phyloP scores from a whole-genome alignment of 37 sponge, comb jelly and placozoan genomes.

The Aplysina aerophoba region DNA sequence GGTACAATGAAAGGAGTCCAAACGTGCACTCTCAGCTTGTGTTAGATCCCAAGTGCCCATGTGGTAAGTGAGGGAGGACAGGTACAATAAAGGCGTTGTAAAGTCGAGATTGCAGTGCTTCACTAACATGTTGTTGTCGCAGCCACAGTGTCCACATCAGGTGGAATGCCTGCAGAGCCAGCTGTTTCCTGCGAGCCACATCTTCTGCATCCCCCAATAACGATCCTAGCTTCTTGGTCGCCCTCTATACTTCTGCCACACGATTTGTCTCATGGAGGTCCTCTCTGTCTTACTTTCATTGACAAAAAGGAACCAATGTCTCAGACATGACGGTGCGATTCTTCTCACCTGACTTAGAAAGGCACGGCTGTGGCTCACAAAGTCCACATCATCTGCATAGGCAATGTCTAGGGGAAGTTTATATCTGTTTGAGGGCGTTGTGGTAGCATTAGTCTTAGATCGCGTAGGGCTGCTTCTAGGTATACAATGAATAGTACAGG shows the following conservation, averaged over 20 bases:
- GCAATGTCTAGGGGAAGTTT: slow-evolving; percentile 29
- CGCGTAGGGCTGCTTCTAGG: slow-evolving; percentile 35
- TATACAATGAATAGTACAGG: slow-evolving; percentile 32
- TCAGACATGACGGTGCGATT: slow-evolving; percentile 8
- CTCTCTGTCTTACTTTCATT: slow-evolving; percentile 34
- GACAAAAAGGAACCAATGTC: slow-evolving; percentile 24
- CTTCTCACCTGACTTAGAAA: slow-evolving; percentile 13
- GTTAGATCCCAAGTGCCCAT: slow-evolving; percentile 24
- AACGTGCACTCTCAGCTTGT: slow-evolving; percentile 19
- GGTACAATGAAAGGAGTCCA: slow-evolving; percentile 29
- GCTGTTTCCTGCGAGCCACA: slow-evolving; percentile 28
- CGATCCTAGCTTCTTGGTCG: slow-evolving; percentile 40
- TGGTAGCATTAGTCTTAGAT: slow-evolving; percentile 2
- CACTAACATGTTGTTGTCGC: slow-evolving; percentile 14
- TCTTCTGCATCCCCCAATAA: slow-evolving; percentile 32
- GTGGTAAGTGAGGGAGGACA: slow-evolving; percentile 27
- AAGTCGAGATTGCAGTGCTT: slow-evolving; percentile 6
- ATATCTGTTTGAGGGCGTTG: slow-evolving; percentile 13
- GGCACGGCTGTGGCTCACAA: slow-evolving; percentile 18
- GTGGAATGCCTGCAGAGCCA: slow-evolving; percentile 33
- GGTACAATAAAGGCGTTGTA: slow-evolving; percentile 43
- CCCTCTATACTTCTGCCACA: slow-evolving; percentile 35
- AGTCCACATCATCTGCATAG: slow-evolving; percentile 43
- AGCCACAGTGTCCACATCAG: slow-evolving; percentile 27
- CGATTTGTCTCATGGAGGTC: slow-evolving; percentile 19